Evolutionary conservation across 2,113 vertebrate genomes (phyloP), one percentile per base, ranked within the genome.

Genomic region (Takifugu bimaculatus): DNA sequence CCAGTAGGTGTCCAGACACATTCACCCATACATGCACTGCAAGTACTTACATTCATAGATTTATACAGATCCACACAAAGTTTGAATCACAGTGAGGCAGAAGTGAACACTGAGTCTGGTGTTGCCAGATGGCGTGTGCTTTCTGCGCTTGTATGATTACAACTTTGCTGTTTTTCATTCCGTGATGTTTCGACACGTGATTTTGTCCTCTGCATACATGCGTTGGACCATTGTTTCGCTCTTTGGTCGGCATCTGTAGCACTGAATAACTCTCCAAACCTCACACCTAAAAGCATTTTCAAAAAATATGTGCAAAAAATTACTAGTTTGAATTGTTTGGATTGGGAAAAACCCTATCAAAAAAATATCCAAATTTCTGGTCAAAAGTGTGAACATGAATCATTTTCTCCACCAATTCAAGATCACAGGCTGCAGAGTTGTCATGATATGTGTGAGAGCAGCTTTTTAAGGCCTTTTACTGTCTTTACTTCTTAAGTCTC

Each of bases 121-220:
- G 54, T 57, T 73, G 65, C 72, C 78, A 86, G 79, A 80, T 85
- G 75, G 72, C 71, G 66, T 70, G 72, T 76, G 69, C 76, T 72
- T 70, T 70, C 61, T 75, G 77, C 25, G 35, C 11, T 39, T 39
- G 48, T 65, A 72, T 77, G 77, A 75, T 78, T 71, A 69, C 75
- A 3, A 48, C 72, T 76, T 70, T 70, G 69, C 68, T 79, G 71
- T 56, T 57, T 48, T 73, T 70, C 80, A 55, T 72, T 79, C 54
- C 65, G 51, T 25, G 50, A 49, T 50, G 59, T 48, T 56, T 56
- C 69, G 32, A 13, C 28, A 27, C 52, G 63, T 52, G 60, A 79
- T 69, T 76, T 55, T 70, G 64, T 54, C 25, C 70, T 58, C 13
- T 32, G 52, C 70, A 75, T 85, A 75, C 79, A 77, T 20, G 20